phyloP scores from a whole-genome alignment of 2,888 invertebrate species.

The Synanthedon tipuliformis region DNA sequence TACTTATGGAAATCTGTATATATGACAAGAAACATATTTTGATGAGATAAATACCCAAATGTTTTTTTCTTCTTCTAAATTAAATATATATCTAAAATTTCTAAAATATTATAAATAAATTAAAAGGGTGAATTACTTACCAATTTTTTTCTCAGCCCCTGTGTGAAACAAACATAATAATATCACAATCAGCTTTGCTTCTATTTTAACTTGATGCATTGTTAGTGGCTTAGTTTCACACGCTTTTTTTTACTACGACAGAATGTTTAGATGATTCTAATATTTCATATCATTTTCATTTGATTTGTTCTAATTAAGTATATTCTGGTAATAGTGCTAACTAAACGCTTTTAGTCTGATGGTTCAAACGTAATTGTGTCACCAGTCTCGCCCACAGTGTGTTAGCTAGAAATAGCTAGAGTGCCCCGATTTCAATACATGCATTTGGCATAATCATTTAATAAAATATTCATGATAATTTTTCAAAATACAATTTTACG shows the following conservation, averaged over 20 bases:
- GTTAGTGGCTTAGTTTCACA: no score
- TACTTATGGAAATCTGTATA: no score
- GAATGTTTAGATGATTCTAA: neutral
- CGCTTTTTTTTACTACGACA: no score
- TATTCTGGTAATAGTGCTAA: neutral
- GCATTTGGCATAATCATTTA: constrained; percentile 1
- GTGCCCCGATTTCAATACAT: constrained; percentile 16
- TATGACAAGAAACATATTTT: no score
- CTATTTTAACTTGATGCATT: no score
- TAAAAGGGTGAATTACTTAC: neutral
- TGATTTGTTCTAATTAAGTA: neutral
- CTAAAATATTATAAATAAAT: no score
- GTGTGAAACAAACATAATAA: neutral
- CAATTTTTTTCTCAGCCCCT: neutral
- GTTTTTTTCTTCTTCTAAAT: no score
- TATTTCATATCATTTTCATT: neutral
- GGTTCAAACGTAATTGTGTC: neutral
- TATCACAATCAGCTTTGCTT: neutral
- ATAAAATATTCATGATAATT: no score
- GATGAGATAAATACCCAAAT: no score
- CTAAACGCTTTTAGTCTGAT: neutral
- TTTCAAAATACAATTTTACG: no score
- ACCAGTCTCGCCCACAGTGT: constrained; percentile 1
- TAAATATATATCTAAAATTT: no score
- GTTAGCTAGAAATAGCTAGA: constrained; percentile 26